phyloP scores from a whole-genome alignment of 2,797 vertebrate species.

The Champsocephalus gunnari region DNA sequence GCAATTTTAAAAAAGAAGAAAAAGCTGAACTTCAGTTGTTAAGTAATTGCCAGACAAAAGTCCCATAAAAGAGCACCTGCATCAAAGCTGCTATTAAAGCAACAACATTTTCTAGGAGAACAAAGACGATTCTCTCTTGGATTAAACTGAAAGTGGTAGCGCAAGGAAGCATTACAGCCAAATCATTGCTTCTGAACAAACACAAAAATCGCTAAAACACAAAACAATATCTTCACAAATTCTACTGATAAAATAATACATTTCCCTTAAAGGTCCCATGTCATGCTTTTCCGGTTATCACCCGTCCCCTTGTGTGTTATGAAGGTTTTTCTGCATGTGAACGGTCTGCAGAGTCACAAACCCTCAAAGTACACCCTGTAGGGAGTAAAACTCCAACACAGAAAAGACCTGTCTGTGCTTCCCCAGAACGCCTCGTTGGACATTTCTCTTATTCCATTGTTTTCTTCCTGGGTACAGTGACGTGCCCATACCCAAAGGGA shows the following conservation, averaged over 20 bases:
- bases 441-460: too few species aligned
- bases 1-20: constrained; percentile 17
- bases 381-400: too few species aligned
- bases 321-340: too few species aligned
- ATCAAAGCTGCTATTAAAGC: neutral
- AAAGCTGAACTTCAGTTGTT: neutral
- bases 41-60: neutral
- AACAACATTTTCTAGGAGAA: constrained; percentile 10
- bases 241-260: neutral
- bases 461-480: too few species aligned
- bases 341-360: too few species aligned
- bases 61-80: neutral
- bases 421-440: too few species aligned
- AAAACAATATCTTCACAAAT: neutral
- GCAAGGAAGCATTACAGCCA: neutral
- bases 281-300: too few species aligned
- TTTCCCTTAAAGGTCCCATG: neutral
- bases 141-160: neutral
- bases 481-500: too few species aligned
- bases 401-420: too few species aligned
- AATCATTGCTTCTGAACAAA: neutral
- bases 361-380: too few species aligned
- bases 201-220: neutral
- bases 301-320: too few species aligned
- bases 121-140: neutral